Percentiles rank a stretch among this genome's conserved stretches.
Conservation (phyloP, 1,140 invertebrate genomes). For the Drosophila suzukii region DNA sequence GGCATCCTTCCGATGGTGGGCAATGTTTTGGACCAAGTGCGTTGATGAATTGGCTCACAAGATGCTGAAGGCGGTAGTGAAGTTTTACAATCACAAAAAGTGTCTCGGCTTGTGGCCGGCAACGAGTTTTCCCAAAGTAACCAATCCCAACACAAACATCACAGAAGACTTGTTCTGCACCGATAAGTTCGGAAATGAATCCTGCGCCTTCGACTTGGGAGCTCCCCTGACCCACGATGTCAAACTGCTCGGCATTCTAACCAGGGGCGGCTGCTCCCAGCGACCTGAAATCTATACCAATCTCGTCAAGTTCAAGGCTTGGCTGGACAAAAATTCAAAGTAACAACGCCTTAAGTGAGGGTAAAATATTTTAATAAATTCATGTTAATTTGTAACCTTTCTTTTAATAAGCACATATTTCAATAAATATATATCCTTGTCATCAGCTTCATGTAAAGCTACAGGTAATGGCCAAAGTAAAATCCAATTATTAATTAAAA, state of each 20-base stretch:
- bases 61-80: background rate
- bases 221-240: background rate
- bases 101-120: too few species aligned
- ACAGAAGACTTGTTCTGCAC: conserved; percentile 6
- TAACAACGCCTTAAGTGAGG: background rate
- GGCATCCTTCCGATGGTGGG: background rate
- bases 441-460: too few species aligned
- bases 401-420: too few species aligned
- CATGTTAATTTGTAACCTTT: too few species aligned
- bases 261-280: background rate
- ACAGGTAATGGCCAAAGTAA: too few species aligned
- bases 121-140: too few species aligned
- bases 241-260: conserved; percentile 1
- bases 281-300: conserved; percentile 1
- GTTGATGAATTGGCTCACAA: background rate
- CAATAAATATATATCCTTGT: too few species aligned
- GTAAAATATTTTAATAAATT: too few species aligned
- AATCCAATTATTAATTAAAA: too few species aligned
- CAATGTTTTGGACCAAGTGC: background rate
- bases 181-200: background rate
- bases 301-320: background rate
- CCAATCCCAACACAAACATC: background rate
- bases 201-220: conserved; percentile 7
- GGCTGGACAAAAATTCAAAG: background rate
- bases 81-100: background rate